Conservation (phyloP, 2,113 vertebrate species). For the Chaenocephalus aceratus region DNA sequence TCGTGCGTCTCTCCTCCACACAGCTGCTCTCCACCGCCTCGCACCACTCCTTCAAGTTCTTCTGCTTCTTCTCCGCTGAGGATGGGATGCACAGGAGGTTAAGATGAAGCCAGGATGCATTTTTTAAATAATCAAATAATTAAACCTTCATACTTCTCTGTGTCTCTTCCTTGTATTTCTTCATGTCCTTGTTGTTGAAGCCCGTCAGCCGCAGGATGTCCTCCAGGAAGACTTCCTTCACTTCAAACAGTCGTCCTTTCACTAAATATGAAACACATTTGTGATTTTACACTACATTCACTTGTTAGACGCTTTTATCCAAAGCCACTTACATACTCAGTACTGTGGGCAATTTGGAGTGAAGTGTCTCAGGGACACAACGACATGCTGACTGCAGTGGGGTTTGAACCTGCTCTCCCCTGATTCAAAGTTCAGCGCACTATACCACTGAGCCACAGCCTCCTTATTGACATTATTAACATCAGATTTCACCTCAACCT, state of each 20-base stretch:
- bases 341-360: no score
- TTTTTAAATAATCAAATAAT: no score
- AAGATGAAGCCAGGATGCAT: neutral
- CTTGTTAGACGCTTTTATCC: no score
- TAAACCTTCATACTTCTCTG: constrained; percentile 84
- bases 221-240: constrained; percentile 94
- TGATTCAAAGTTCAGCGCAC: no score
- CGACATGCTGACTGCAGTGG: no score
- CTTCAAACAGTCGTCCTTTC: constrained; percentile 92
- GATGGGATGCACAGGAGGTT: constrained; percentile 1
- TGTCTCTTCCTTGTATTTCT: constrained; percentile 89
- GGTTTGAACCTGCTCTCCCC: no score
- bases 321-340: no score
- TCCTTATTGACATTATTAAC: no score
- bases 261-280: constrained; percentile 67
- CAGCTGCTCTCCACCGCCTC: constrained; percentile 77
- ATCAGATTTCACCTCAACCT: no score
- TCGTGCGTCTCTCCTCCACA: constrained; percentile 73
- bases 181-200: constrained; percentile 89
- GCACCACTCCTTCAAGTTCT: constrained; percentile 89
- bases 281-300: no score
- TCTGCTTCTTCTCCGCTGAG: constrained; percentile 89
- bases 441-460: no score
- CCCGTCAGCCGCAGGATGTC: constrained; percentile 91
- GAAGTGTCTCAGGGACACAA: no score